A percentile compares a stretch with the other conserved stretches of the same genome.
Evolutionary conservation across 2,113 vertebrate species (phyloP).

Genomic region (Ceyx cyanopectus): DNA sequence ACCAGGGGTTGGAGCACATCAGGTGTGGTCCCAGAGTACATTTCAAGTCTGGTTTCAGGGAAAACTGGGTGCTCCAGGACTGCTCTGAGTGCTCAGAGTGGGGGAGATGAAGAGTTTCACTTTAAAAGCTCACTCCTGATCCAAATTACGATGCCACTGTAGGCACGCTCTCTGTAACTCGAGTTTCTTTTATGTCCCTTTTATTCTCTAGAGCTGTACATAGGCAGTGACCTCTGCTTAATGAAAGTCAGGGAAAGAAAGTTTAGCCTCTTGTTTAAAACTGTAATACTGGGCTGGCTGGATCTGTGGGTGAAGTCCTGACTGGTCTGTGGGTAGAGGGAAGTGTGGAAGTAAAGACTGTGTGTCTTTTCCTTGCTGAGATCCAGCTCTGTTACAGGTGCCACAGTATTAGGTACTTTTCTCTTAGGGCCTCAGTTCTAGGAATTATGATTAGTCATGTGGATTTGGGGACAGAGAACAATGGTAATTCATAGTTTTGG

Average conservation of each 20-base stretch:
- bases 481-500: background rate
- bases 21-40: conserved; percentile 41
- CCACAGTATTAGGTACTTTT: background rate
- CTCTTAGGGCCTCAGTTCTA: background rate
- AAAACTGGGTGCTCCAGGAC: background rate
- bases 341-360: background rate
- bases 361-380: background rate
- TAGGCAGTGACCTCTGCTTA: conserved; percentile 2
- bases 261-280: background rate
- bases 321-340: background rate
- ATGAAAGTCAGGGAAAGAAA: conserved; percentile 11
- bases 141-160: background rate
- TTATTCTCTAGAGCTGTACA: conserved; percentile 9
- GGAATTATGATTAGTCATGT: fast-evolving
- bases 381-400: background rate
- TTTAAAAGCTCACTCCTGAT: background rate
- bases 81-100: fast-evolving
- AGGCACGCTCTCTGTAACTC: background rate
- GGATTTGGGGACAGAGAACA: background rate
- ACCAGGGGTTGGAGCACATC: background rate
- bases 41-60: background rate
- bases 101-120: background rate
- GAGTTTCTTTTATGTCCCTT: conserved; percentile 5
- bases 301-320: background rate
- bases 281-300: background rate